Evolutionary conservation across 2,888 invertebrate species (phyloP).

Genomic region (Anoplius nigerrimus): DNA sequence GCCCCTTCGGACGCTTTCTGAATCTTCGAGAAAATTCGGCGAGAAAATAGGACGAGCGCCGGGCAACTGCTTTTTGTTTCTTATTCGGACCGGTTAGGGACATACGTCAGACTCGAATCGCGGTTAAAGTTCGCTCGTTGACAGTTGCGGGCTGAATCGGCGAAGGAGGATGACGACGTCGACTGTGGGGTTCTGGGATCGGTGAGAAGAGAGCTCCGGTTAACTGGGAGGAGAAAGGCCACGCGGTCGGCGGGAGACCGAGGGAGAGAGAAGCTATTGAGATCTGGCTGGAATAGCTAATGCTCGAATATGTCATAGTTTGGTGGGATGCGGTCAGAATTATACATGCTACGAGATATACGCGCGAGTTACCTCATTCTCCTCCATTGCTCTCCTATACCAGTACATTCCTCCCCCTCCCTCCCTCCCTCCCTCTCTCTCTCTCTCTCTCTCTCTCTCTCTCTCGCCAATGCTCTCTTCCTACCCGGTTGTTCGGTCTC

Average conservation of each 20-base stretch:
- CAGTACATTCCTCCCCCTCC: constrained; percentile 19
- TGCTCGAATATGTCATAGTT: constrained; percentile 66
- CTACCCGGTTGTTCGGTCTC: constrained; percentile 8
- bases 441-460: constrained; percentile 1
- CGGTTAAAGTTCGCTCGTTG: constrained; percentile 62
- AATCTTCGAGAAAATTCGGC: neutral
- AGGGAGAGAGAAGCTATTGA: constrained; percentile 52
- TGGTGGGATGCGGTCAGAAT: constrained; percentile 66
- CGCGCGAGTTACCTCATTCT: constrained; percentile 50
- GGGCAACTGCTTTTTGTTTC: neutral
- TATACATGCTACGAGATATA: constrained; percentile 56
- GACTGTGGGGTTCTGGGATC: neutral
- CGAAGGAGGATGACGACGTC: constrained; percentile 24
- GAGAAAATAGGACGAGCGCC: constrained; percentile 8
- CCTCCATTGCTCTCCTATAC: constrained; percentile 40
- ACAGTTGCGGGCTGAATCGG: constrained; percentile 53
- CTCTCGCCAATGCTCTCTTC: constrained; percentile 9
- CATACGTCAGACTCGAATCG: constrained; percentile 42
- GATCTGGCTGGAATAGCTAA: constrained; percentile 62
- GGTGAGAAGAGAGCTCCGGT: neutral
- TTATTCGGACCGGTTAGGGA: constrained; percentile 17
- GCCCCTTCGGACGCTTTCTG: neutral
- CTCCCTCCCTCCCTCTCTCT: constrained; percentile 6
- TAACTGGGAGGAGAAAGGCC: constrained; percentile 9
- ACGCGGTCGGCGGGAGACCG: neutral